Percentiles rank a stretch among this genome's conserved stretches.
These are phyloP conservation scores for Caerostris darwini DNA, from an alignment of 1,140 invertebrate species.

Conservation along the genomic window DNA sequence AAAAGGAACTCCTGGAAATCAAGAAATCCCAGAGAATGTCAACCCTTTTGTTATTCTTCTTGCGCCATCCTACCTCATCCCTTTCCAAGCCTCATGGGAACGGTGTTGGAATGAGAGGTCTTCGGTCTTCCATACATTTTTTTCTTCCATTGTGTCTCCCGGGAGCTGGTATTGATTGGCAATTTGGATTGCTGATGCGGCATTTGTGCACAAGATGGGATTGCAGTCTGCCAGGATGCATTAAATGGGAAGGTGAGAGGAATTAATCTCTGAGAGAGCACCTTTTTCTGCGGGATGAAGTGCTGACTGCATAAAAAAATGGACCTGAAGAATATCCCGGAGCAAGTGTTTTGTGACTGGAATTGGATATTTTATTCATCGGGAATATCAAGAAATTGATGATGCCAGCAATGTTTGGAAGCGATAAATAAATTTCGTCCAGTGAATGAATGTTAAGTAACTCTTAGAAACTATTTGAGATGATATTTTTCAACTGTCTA, in stretches of 20 bases:
- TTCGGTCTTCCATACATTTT: neutral
- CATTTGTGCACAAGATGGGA: slow-evolving; percentile 3
- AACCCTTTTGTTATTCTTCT: neutral
- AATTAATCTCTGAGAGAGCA: neutral
- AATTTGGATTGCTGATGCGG: slow-evolving; percentile 28
- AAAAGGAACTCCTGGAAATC: neutral
- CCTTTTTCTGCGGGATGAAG: too few species aligned
- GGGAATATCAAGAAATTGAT: too few species aligned
- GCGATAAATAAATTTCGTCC: too few species aligned
- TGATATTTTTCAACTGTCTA: too few species aligned
- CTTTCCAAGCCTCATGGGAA: neutral
- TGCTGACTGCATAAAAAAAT: too few species aligned
- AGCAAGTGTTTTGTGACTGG: too few species aligned
- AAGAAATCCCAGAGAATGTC: neutral
- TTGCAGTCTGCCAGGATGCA: neutral
- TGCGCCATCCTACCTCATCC: neutral
- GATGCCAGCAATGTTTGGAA: too few species aligned
- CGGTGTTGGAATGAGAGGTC: slow-evolving; percentile 9
- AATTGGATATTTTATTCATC: too few species aligned
- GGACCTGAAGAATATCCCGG: too few species aligned
- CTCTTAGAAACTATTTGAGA: too few species aligned
- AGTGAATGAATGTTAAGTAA: too few species aligned
- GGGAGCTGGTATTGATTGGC: slow-evolving; percentile 13
- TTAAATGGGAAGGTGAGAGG: slow-evolving; percentile 9
- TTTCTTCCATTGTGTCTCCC: neutral